Base-by-base conservation (phyloP, 2,888 invertebrate genomes). In the Lagria hirta region DNA sequence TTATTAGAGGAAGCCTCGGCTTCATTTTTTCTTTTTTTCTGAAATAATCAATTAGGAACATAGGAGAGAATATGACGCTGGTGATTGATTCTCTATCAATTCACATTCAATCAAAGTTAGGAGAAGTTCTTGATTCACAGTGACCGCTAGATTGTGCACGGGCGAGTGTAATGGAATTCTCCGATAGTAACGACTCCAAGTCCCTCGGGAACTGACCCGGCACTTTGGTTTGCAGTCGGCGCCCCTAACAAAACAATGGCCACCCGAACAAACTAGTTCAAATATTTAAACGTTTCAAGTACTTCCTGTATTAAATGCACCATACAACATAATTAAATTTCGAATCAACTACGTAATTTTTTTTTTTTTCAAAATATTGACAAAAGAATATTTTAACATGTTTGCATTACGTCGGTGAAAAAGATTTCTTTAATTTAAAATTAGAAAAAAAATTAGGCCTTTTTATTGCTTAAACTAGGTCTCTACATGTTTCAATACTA, bases 81-180 rank as follows among this genome's bases (percentile, higher is more conserved):
- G 58, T 57, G 57, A 60, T 61, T 62, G 63, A 58, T 60, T 58
- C 56, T 55, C 58, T 51, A 52, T 44, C 55, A 55, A 59, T 61
- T 62, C 60, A 52, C 60, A 62, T 64, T 62, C 63, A 62, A 64
- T 64, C 64, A 63, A 64, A 65, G 64, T 65, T 65, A 52, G 57
- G 51, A 51, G 57, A 61, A 62, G 59, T 61, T 61, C 57, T 58
- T 61, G 63, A 61, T 61, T 63, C 58, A 61, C 51, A 60, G 59
- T 62, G 64, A 65, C 61, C 64, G 57, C 55, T 58, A 57, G 63
- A 63, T 65, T 62, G 65, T 58, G 55, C 60, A 60, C 59, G 57
- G 58, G 58, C 45, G 42, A 54, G 57, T 57, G 61, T 66, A 66
- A 68, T 68, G 66, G 66, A 66, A 68, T 66, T 65, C 65, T 58